Evolutionary conservation across 2,113 vertebrate genomes (phyloP), one percentile per base, ranked within the genome.

Genomic region (Danionella cerebrum): DNA sequence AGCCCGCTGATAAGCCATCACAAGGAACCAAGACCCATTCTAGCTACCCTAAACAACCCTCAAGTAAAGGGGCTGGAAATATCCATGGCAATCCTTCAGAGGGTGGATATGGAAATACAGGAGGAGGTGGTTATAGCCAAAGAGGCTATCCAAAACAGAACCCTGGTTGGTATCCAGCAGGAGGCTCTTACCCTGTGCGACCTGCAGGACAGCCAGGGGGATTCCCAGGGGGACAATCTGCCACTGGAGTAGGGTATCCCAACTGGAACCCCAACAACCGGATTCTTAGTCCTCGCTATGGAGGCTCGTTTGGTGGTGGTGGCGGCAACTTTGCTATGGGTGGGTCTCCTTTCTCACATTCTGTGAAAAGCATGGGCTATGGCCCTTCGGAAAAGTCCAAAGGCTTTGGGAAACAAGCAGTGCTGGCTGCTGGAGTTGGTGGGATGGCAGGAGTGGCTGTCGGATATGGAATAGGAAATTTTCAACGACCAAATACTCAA

Each of bases 261-360:
- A 88, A 87, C 74, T 84, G 84, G 80, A 88, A 88, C 76, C 85
- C 87, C 13, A 79, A 85, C 41, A 89, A 87, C 68, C 77, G 53
- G 62, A 72, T 87, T 67, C 57, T 83, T 36, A 87, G 85, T 51
- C 88, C 88, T 47, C 76, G 66, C 1, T 86, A 86, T 45, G 81
- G 83, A 3, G 69, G 83, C 3, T 78, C 74, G 12, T 85, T 79
- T 67, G 80, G 76, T 4, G 74, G 83, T 4, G 74, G 76, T 3
- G 76, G 82, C n/a, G n/a, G n/a, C n/a, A n/a, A n/a, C 2, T 50
- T 77, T 1, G 74, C 77, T 24, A 63, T 58, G 0, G 72, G 79
- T 0, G 86, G 86, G 3, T 88, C 85, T 44, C 81, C 84, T 14
- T 89, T 86, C 33, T 79, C 85, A 6, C 73, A 60, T 5, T 72